Evolutionary conservation across 2,888 invertebrate species (phyloP).

Genomic region (Lepeophtheirus nordmannii): DNA sequence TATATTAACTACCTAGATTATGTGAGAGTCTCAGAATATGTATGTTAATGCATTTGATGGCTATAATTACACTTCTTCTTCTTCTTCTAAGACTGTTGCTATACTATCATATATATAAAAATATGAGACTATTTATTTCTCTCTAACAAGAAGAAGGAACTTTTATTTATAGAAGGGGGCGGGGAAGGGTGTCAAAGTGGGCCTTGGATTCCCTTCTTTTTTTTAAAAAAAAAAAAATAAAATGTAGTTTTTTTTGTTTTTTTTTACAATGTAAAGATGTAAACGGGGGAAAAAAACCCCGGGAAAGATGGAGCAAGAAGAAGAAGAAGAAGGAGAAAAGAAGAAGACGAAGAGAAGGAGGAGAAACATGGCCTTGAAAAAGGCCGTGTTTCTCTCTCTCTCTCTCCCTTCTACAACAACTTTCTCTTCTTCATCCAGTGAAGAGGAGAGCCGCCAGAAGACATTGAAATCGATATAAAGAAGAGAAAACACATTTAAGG

Average conservation of each 20-base stretch:
- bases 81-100: no score
- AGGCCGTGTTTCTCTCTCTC: not conserved
- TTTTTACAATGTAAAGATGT: not conserved
- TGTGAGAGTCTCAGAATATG: no score
- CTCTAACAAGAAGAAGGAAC: no score
- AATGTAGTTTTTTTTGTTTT: not conserved
- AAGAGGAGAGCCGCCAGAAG: not conserved
- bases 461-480: slow-evolving; percentile 1
- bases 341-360: not conserved
- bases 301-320: not conserved
- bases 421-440: not conserved
- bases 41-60: no score
- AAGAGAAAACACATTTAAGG: not conserved
- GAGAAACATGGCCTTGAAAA: not conserved
- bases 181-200: slow-evolving; percentile 1
- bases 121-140: no score
- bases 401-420: not conserved
- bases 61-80: no score
- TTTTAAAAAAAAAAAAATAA: no score
- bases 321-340: no score
- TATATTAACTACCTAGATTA: no score
- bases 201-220: not conserved
- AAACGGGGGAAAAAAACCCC: not conserved
- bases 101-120: no score
- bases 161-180: not conserved